Percentiles rank a stretch among this genome's conserved stretches.
Conservation (phyloP, 2,113 vertebrate genomes). For the Chelonoidis abingdonii region DNA sequence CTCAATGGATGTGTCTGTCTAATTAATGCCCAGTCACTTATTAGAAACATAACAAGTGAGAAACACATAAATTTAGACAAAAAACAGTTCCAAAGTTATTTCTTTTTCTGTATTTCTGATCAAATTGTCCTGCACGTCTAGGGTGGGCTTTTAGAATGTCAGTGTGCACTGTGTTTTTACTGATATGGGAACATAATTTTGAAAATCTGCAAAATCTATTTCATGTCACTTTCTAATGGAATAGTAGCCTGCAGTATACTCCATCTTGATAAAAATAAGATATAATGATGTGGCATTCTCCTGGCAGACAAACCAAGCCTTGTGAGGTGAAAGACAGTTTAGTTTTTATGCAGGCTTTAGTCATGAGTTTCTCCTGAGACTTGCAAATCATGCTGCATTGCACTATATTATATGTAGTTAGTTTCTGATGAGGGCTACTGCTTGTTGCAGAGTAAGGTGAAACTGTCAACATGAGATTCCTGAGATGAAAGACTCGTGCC, state of each 20-base stretch:
- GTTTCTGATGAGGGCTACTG: background rate
- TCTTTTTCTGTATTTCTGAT: background rate
- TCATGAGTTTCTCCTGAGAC: background rate
- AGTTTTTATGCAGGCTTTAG: background rate
- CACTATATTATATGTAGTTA: background rate
- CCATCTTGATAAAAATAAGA: background rate
- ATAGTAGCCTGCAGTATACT: background rate
- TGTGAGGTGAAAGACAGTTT: background rate
- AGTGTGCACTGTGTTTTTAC: background rate
- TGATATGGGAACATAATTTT: background rate
- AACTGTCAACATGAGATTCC: background rate
- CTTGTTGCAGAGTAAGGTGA: background rate
- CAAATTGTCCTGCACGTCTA: background rate
- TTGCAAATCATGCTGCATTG: background rate
- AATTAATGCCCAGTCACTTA: background rate
- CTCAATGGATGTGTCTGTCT: background rate
- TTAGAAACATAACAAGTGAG: background rate
- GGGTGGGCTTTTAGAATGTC: background rate
- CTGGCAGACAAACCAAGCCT: background rate
- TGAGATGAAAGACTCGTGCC: background rate
- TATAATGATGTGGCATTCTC: background rate
- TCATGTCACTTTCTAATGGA: background rate
- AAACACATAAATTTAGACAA: background rate
- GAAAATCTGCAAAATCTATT: background rate
- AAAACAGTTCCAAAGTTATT: background rate